Conservation (phyloP, 2,888 invertebrate species). For the Drosophila niveifrons region DNA sequence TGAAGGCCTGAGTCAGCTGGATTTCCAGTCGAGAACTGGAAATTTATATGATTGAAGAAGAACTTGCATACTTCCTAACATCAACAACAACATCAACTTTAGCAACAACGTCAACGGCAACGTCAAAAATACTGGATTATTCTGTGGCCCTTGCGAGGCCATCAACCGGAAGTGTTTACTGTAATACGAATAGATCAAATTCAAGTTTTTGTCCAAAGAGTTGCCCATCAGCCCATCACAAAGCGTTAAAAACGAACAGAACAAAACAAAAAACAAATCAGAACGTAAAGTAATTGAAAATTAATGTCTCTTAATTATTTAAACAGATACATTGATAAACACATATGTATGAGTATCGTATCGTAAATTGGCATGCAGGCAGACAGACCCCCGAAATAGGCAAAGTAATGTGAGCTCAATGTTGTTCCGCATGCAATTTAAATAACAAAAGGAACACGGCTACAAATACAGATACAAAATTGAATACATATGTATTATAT, state of each 20-base stretch:
- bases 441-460: slow-evolving; percentile 67
- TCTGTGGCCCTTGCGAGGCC: slow-evolving; percentile 52
- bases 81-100: slow-evolving; percentile 17
- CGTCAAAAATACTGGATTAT: slow-evolving; percentile 36
- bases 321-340: slow-evolving; percentile 34
- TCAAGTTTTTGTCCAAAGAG: slow-evolving; percentile 28
- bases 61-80: neutral
- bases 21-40: slow-evolving; percentile 38
- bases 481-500: slow-evolving; percentile 4
- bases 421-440: slow-evolving; percentile 75
- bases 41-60: slow-evolving; percentile 2
- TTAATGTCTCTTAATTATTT: slow-evolving; percentile 52
- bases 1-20: slow-evolving; percentile 9
- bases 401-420: slow-evolving; percentile 50
- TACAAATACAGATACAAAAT: slow-evolving; percentile 5
- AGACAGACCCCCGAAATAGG: slow-evolving; percentile 31
- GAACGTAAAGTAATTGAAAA: slow-evolving; percentile 57
- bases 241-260: slow-evolving; percentile 3
- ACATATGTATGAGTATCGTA: too few species aligned
- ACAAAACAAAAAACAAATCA: neutral
- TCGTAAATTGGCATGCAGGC: slow-evolving; percentile 18
- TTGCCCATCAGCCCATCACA: slow-evolving; percentile 18
- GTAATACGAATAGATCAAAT: slow-evolving; percentile 27
- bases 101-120: slow-evolving; percentile 16
- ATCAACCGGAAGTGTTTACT: slow-evolving; percentile 45